A percentile compares a stretch with the other conserved stretches of the same genome.
These are phyloP conservation scores for Alcedo atthis DNA, from an alignment of 2,797 vertebrate species.

Conservation along the genomic window DNA sequence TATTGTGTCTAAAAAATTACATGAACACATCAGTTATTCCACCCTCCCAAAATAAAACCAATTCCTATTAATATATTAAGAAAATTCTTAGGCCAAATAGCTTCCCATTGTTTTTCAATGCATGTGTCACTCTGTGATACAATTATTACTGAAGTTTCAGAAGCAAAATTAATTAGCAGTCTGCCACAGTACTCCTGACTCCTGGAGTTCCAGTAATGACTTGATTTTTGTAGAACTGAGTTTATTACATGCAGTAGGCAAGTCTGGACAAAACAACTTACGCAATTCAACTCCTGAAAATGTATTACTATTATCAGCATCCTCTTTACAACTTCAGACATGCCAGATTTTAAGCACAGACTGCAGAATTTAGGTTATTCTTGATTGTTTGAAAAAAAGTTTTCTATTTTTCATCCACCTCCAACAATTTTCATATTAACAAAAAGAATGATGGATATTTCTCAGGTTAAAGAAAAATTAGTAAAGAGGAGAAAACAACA, in stretches of 20 bases:
- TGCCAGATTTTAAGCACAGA: not conserved
- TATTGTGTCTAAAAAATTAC: slow-evolving; percentile 43
- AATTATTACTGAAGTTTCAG: slow-evolving; percentile 72
- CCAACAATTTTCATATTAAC: not conserved
- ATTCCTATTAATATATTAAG: slow-evolving; percentile 15
- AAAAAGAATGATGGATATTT: not conserved
- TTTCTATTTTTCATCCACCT: not conserved
- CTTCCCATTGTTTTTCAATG: slow-evolving; percentile 40
- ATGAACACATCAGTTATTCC: not conserved
- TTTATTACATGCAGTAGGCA: slow-evolving; percentile 69
- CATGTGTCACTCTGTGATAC: slow-evolving; percentile 49
- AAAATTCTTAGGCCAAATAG: slow-evolving; percentile 34
- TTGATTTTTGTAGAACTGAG: slow-evolving; percentile 69
- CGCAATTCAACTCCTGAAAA: slow-evolving; percentile 16
- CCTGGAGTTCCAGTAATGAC: slow-evolving; percentile 72
- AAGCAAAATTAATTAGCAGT: slow-evolving; percentile 79
- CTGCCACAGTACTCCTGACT: slow-evolving; percentile 59
- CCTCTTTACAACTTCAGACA: not conserved
- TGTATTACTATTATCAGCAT: not conserved
- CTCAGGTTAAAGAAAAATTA: not conserved
- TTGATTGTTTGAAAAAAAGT: not conserved
- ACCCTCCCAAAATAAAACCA: not conserved
- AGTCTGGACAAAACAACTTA: slow-evolving; percentile 73
- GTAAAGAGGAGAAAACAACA: not conserved
- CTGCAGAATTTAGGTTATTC: not conserved